Evolutionary conservation across 2,113 vertebrate genomes (phyloP).

Genomic region (Petromus typicus): DNA sequence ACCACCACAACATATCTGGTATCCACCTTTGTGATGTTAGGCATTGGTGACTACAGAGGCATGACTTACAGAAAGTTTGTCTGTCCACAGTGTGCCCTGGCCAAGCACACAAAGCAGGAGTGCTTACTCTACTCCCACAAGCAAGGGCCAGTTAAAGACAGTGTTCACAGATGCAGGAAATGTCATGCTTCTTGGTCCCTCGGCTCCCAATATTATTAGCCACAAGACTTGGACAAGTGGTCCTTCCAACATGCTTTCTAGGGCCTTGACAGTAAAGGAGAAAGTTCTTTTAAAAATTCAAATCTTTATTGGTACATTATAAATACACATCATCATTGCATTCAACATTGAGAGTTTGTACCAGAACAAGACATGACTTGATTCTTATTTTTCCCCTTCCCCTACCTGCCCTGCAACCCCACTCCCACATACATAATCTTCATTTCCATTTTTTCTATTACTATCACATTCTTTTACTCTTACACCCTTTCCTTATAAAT

Average conservation of each 20-base stretch:
- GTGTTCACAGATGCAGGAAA: slow-evolving; percentile 61
- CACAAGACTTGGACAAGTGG: neutral
- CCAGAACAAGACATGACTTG: too few species aligned
- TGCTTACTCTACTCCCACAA: slow-evolving; percentile 51
- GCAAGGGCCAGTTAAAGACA: slow-evolving; percentile 54
- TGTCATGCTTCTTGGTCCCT: slow-evolving; percentile 14
- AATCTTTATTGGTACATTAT: too few species aligned
- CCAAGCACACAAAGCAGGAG: slow-evolving; percentile 60
- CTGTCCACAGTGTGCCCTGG: slow-evolving; percentile 40
- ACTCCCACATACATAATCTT: too few species aligned
- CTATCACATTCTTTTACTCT: too few species aligned
- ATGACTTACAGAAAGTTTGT: slow-evolving; percentile 71
- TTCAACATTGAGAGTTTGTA: too few species aligned
- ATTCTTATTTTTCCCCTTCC: too few species aligned
- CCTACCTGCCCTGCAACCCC: too few species aligned
- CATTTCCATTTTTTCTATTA: too few species aligned
- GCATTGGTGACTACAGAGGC: neutral
- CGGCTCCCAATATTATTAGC: slow-evolving; percentile 9
- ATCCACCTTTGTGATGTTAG: neutral
- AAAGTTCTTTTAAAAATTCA: slow-evolving; percentile 55
- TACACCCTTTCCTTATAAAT: too few species aligned
- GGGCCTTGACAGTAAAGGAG: neutral
- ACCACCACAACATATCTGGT: slow-evolving; percentile 71
- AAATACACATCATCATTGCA: too few species aligned
- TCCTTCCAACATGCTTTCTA: neutral